Conservation (phyloP, 2,113 vertebrate species). For the Hiodon alosoides region DNA sequence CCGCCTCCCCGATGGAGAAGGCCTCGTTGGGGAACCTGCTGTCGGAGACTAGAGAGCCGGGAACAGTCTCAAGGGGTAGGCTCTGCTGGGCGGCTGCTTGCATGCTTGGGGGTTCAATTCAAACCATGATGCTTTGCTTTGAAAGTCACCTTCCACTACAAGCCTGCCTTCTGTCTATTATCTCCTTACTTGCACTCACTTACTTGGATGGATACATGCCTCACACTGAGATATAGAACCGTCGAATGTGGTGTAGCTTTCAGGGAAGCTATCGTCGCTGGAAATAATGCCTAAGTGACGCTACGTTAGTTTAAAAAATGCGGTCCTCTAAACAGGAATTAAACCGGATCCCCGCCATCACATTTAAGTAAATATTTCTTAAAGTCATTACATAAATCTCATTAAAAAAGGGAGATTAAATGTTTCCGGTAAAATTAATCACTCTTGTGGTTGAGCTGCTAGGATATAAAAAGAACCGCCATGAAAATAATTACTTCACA, state of each 20-base stretch:
- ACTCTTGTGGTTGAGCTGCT: conserved; percentile 34
- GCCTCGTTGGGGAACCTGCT: conserved; percentile 66
- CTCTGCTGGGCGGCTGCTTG: not conserved
- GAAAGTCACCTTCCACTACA: not conserved
- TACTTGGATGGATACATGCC: not conserved
- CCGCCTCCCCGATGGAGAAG: conserved; percentile 63
- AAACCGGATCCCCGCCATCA: conserved; percentile 9
- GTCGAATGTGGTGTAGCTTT: not conserved
- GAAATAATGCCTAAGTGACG: conserved; percentile 13
- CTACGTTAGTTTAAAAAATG: conserved; percentile 39
- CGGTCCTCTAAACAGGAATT: conserved; percentile 36
- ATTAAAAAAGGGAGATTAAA: conserved; percentile 45
- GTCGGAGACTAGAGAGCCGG: conserved; percentile 66
- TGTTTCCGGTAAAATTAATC: conserved; percentile 54
- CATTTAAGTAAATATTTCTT: conserved; percentile 42
- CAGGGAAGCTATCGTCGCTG: not conserved
- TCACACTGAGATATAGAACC: not conserved
- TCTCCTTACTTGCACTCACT: not conserved
- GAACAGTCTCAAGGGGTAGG: not conserved
- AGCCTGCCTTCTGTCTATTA: not conserved
- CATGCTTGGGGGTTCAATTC: no score
- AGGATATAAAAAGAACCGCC: conserved; percentile 40
- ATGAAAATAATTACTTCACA: conserved; percentile 53
- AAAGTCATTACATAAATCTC: conserved; percentile 48
- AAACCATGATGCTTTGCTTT: not conserved